Percentiles rank a stretch among this genome's conserved stretches.
Conservation (phyloP, 2,113 vertebrate genomes). For the Clarias batrachus region DNA sequence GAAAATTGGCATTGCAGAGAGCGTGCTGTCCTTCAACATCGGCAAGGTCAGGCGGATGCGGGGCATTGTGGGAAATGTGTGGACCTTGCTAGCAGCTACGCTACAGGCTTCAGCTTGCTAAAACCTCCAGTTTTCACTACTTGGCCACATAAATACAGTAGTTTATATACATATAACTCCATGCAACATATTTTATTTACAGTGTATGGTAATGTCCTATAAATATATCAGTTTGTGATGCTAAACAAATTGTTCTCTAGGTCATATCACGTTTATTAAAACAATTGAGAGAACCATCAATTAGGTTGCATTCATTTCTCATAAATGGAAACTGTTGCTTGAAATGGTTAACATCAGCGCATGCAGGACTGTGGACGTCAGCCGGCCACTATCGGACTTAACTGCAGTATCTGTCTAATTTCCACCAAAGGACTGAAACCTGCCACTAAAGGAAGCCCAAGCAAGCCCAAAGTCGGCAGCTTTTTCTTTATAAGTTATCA, state of each 20-base stretch:
- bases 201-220: slow-evolving; percentile 39
- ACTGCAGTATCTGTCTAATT: slow-evolving; percentile 72
- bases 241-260: neutral
- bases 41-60: slow-evolving; percentile 81
- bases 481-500: slow-evolving; percentile 68
- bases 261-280: neutral
- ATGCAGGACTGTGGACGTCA: slow-evolving; percentile 51
- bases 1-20: slow-evolving; percentile 78
- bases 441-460: slow-evolving; percentile 57
- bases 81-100: slow-evolving; percentile 12
- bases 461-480: slow-evolving; percentile 74
- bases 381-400: slow-evolving; percentile 57
- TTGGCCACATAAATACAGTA: slow-evolving; percentile 51
- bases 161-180: neutral
- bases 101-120: slow-evolving; percentile 48
- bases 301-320: slow-evolving; percentile 13
- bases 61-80: neutral
- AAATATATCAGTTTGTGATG: slow-evolving; percentile 40
- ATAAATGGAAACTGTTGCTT: slow-evolving; percentile 10
- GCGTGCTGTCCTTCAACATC: slow-evolving; percentile 88
- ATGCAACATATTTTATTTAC: slow-evolving; percentile 1
- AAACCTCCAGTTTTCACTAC: slow-evolving; percentile 56
- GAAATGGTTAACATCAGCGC: slow-evolving; percentile 42
- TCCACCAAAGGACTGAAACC: slow-evolving; percentile 66
- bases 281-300: neutral